Evolutionary conservation across 2,113 vertebrate genomes (phyloP).

Genomic region (Pardalotus punctatus): DNA sequence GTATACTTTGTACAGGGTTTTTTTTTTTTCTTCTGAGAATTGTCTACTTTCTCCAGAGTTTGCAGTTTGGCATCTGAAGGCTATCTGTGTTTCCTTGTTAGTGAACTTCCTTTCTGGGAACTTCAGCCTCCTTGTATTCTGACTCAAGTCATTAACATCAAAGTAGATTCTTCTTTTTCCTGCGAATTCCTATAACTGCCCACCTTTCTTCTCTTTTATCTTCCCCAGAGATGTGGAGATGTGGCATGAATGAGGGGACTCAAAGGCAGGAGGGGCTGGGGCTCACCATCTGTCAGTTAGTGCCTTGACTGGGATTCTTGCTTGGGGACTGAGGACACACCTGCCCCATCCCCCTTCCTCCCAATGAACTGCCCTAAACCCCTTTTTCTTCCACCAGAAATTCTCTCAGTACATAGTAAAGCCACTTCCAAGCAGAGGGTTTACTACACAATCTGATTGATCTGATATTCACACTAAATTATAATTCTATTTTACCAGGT

Average conservation of each 20-base stretch:
- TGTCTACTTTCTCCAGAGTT: conserved; percentile 38
- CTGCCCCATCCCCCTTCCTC: neutral
- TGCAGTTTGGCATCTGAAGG: conserved; percentile 34
- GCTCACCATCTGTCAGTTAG: neutral
- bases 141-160: conserved; percentile 27
- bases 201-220: neutral
- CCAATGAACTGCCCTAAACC: neutral
- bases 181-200: conserved; percentile 31
- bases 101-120: conserved; percentile 58
- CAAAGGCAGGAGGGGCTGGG: neutral
- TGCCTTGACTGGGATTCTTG: neutral
- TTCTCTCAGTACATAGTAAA: neutral
- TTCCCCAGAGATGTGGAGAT: neutral
- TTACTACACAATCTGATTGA: neutral
- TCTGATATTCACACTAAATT: neutral
- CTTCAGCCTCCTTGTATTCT: conserved; percentile 43
- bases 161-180: neutral
- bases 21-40: conserved; percentile 28
- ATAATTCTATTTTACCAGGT: neutral
- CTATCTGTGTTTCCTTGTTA: conserved; percentile 38
- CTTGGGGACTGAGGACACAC: neutral
- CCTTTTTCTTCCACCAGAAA: neutral
- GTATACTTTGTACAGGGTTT: neutral
- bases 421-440: neutral
- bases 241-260: neutral